Evolutionary conservation across 2,888 invertebrate genomes (phyloP).

Genomic region (Megalurothrips usitatus): DNA sequence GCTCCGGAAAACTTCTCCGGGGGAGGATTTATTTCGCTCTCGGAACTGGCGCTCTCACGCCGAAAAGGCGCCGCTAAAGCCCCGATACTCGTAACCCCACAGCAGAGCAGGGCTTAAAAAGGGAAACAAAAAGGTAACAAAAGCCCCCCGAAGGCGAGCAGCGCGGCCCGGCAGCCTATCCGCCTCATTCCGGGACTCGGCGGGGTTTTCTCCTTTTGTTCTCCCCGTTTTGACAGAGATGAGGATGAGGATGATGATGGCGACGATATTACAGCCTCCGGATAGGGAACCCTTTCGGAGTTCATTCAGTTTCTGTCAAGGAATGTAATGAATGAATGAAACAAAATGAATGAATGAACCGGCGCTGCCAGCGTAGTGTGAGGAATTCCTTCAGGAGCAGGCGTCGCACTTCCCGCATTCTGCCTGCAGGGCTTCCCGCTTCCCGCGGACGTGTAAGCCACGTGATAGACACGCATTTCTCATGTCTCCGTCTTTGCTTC

Average conservation of each 20-base stretch:
- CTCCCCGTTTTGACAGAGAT: constrained; percentile 15
- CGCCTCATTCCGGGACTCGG: constrained; percentile 4
- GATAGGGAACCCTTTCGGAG: background rate
- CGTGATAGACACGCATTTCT: no score
- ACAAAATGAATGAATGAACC: constrained; percentile 7
- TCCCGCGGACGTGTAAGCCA: no score
- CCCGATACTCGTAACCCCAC: no score
- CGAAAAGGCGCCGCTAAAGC: background rate
- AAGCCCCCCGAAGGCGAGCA: background rate
- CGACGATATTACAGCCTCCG: constrained; percentile 20
- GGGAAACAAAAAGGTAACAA: constrained; percentile 7
- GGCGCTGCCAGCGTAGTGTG: background rate
- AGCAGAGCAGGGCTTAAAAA: background rate
- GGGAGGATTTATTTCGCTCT: no score
- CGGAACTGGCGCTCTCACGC: background rate
- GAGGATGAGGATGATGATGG: constrained; percentile 22
- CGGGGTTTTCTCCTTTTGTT: constrained; percentile 20
- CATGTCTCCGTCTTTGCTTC: no score
- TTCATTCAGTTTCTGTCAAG: constrained; percentile 25
- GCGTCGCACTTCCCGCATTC: no score
- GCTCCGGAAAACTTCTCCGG: no score
- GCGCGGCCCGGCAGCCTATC: background rate
- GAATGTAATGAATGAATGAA: constrained; percentile 21
- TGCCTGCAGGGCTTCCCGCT: no score
- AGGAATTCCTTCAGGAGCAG: background rate